These are phyloP conservation scores for Papilio helenus DNA, from an alignment of 1,140 invertebrate genomes.

Conservation along the genomic window DNA sequence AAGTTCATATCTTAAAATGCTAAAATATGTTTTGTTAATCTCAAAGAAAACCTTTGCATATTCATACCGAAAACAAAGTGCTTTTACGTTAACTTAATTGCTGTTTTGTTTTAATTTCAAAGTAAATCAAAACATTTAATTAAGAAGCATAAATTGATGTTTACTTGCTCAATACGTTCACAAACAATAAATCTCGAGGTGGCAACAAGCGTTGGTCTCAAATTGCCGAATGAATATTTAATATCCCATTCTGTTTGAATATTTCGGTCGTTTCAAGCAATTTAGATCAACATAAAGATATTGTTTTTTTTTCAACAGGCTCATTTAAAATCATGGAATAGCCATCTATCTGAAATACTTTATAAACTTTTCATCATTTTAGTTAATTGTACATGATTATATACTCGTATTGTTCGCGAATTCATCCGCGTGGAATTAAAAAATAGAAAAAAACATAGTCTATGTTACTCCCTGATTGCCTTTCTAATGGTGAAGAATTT, in stretches of 20 bases:
- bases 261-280: slow-evolving; percentile 25
- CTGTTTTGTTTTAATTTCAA: not conserved
- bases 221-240: slow-evolving; percentile 29
- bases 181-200: slow-evolving; percentile 23
- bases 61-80: not conserved
- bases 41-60: not conserved
- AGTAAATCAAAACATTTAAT: slow-evolving; percentile 21
- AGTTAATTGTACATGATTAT: not conserved
- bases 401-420: too few species aligned
- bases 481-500: too few species aligned
- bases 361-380: not conserved
- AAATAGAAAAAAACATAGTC: too few species aligned
- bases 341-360: not conserved
- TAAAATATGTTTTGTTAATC: not conserved
- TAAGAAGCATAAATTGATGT: slow-evolving; percentile 3
- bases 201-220: slow-evolving; percentile 23
- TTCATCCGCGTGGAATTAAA: too few species aligned
- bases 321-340: slow-evolving; percentile 1
- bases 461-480: too few species aligned
- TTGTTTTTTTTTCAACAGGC: slow-evolving; percentile 7
- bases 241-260: slow-evolving; percentile 26
- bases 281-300: slow-evolving; percentile 29
- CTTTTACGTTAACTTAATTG: not conserved
- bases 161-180: slow-evolving; percentile 23
- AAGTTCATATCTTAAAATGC: not conserved